Evolutionary conservation across 2,888 invertebrate genomes (phyloP), one percentile per base, ranked within the genome.

Genomic region (Minunthozetes semirufus): DNA sequence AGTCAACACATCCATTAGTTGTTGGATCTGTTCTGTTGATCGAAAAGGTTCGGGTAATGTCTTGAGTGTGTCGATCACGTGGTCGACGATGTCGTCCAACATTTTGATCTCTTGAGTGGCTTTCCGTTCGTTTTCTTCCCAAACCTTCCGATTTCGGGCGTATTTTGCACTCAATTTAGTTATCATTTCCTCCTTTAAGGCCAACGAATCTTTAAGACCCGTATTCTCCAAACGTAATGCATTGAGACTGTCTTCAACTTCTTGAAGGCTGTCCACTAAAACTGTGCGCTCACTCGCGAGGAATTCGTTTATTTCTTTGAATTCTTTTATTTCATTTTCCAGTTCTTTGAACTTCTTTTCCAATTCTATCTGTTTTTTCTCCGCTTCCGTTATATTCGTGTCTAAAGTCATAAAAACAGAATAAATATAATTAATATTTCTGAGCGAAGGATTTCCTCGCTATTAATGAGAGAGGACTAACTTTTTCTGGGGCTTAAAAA

Each of bases 281-380:
- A 78, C 76, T 6, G 74, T 66, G 13, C 76, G 33, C 66, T 78
- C 78, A 33, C 72, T 63, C 33, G 78, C 77, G 15, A 78, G 48
- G 73, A 78, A 78, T 25, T 78, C 78, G 25, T 78, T 70, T 38
- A 59, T 78, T 68, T 78, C 78, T 74, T 74, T 73, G 11, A 68
- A 61, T 72, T 78, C 78, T 25, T 61, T 72, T 8, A 56, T 72
- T 13, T 75, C 75, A 46, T 38, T 59, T 59, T 75, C 75, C 4
- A 75, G 17, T 72, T 75, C 48, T 33, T 66, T 33, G 38, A 66
- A 9, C 27, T 59, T 59, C 19, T 27, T 13, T 59, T 59, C 59
- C 25, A 22, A 25, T 59, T 59, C 25, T 25, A 15, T 8, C 27
- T 27, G 27, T 59, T 59, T 59, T 27, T 22, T 66, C 1, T 66